Base-by-base conservation (phyloP, 2,888 invertebrate genomes). In the Linyphia triangularis region DNA sequence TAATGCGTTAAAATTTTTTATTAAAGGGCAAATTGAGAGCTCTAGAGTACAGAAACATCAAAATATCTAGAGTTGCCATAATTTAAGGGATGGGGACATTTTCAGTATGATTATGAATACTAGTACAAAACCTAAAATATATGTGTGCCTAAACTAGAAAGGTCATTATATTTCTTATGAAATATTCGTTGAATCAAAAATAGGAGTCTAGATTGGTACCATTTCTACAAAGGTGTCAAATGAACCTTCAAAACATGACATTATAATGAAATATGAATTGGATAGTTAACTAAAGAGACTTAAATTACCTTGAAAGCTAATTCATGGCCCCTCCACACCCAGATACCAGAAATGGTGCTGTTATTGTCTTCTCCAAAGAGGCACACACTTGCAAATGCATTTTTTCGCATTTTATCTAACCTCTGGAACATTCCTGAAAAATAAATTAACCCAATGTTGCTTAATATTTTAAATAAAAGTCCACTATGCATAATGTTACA, bases 301-400 rank as follows among this genome's bases (percentile, higher is more conserved):
- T 13, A 65, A 89, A 90, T 92, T 91, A 96, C 95, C 90, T 94
- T 92, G 92, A 99, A 99, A 91, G 96, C 99, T 84, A 99, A 95
- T 26, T 97, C 96, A 78, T 97, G 97, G 22, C 99, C 99, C 93
- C 96, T 96, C 99, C 99, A 99, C 91, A 99, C 95, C 99, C 99
- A 99, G 92, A 99, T 94, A 90, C 99, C 99, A 63, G 97, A 97
- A 93, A 99, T 99, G 92, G 95, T 95, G 92, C 96, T 97, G 94
- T 98, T 95, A 93, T 97, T 96, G 94, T 99, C 97, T 77, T 94
- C 94, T 30, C 99, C 99, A 93, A 99, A 99, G 89, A 99, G 94
- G 92, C 97, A 96, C 91, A 97, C 95, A 13, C 98, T 98, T 81
- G 96, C 97, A 93, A 99, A 99, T 1, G 98, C 96, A 92, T 96